phyloP scores from a whole-genome alignment of 2,888 invertebrate genomes.

The Unio delphinus region DNA sequence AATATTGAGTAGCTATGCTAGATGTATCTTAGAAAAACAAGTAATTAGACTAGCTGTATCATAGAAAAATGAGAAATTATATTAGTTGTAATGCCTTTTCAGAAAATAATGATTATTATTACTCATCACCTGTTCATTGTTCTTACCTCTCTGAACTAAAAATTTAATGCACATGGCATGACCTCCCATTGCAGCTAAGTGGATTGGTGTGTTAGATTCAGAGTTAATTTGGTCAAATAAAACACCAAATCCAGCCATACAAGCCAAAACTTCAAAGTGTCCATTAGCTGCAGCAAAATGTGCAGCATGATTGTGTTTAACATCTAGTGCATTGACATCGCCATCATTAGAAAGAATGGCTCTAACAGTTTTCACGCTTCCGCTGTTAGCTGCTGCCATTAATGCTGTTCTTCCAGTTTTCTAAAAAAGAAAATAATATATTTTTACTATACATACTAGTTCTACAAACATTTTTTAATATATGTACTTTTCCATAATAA shows the following conservation, averaged over 20 bases:
- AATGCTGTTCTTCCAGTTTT: conserved; percentile 67
- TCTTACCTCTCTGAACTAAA: conserved; percentile 68
- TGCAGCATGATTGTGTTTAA: conserved; percentile 62
- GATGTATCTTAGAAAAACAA: no score
- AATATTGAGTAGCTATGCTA: no score
- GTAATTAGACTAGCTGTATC: no score
- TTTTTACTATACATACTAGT: neutral
- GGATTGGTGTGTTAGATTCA: conserved; percentile 69
- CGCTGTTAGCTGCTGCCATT: conserved; percentile 69
- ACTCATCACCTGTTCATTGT: neutral
- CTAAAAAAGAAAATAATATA: conserved; percentile 37
- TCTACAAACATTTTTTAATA: no score
- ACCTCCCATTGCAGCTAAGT: conserved; percentile 66
- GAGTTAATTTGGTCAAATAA: conserved; percentile 68
- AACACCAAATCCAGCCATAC: conserved; percentile 68
- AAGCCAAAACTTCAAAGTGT: conserved; percentile 58
- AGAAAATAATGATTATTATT: no score
- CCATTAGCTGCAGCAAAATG: conserved; percentile 70
- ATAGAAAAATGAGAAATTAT: no score
- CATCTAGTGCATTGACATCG: conserved; percentile 59
- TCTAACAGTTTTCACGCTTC: conserved; percentile 65
- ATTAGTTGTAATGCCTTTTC: no score
- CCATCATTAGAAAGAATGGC: conserved; percentile 64
- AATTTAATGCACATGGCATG: conserved; percentile 69
- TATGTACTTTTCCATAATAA: no score